Evolutionary conservation across 1,140 invertebrate species (phyloP).

Genomic region (Drosophila prosaltans): DNA sequence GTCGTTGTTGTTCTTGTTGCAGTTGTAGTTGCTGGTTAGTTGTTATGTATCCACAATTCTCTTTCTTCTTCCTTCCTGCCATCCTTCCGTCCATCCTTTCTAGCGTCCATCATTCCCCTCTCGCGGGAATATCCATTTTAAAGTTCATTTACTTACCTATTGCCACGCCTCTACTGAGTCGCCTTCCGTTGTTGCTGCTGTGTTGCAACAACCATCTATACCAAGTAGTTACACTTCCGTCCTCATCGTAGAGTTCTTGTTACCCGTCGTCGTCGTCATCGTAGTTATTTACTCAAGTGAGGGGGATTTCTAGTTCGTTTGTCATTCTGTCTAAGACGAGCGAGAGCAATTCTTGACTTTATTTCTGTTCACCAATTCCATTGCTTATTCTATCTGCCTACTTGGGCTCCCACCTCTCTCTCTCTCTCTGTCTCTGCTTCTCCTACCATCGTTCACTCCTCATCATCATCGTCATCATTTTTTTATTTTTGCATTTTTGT

Average conservation of each 20-base stretch:
- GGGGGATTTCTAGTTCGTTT: conserved; percentile 77
- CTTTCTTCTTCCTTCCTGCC: background rate
- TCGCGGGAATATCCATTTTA: conserved; percentile 57
- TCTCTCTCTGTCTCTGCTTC: background rate
- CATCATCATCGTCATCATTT: conserved; percentile 25
- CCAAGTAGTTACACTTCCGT: conserved; percentile 65
- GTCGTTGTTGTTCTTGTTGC: too few species aligned
- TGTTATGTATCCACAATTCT: conserved; percentile 13
- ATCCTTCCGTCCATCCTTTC: conserved; percentile 19
- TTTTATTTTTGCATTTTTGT: conserved; percentile 49
- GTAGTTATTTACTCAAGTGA: conserved; percentile 73
- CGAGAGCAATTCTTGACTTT: conserved; percentile 6
- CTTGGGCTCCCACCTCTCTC: background rate
- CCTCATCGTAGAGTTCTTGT: background rate
- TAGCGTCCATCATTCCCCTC: background rate
- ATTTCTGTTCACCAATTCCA: conserved; percentile 12
- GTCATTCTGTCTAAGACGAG: conserved; percentile 43
- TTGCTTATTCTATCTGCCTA: conserved; percentile 8
- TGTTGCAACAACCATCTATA: background rate
- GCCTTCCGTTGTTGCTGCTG: too few species aligned
- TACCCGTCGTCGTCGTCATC: background rate
- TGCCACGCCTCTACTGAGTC: background rate
- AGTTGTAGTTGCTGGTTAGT: conserved; percentile 15
- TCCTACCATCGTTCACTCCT: background rate
- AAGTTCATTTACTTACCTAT: conserved; percentile 73